Percentiles rank a stretch among this genome's conserved stretches.
Conservation (phyloP, 2,113 vertebrate genomes). For the Stigmatopora nigra region DNA sequence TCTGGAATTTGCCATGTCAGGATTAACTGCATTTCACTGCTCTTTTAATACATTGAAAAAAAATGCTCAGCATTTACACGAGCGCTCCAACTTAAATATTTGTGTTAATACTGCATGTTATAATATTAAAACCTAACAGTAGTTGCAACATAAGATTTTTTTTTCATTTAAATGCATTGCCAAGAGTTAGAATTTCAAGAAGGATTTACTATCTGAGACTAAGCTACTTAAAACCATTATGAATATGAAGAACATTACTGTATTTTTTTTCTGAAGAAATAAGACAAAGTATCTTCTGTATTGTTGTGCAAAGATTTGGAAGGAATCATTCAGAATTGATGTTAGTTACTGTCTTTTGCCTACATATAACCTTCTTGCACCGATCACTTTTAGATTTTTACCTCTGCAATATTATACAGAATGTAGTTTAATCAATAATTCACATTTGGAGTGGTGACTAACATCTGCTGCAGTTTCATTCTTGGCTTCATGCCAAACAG, state of each 20-base stretch:
- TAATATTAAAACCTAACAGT: conserved; percentile 3
- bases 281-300: not conserved
- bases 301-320: not conserved
- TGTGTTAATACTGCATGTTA: not conserved
- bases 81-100: not conserved
- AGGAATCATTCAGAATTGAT: not conserved
- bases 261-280: not conserved
- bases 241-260: not conserved
- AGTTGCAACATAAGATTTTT: not conserved
- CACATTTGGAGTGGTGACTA: conserved; percentile 28
- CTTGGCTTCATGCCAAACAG: conserved; percentile 45
- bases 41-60: conserved; percentile 13
- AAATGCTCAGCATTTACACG: conserved; percentile 12
- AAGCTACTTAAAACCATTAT: conserved; percentile 1
- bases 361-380: not conserved
- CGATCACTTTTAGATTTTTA: not conserved
- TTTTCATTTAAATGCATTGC: not conserved
- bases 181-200: not conserved
- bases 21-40: conserved; percentile 23
- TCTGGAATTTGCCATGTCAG: conserved; percentile 19
- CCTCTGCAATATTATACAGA: conserved; percentile 4
- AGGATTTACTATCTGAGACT: conserved; percentile 8
- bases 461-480: conserved; percentile 37
- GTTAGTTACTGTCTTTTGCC: not conserved
- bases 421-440: conserved; percentile 42